Evolutionary conservation across 2,797 vertebrate genomes (phyloP).

Genomic region (Phrynocephalus guinanensis): DNA sequence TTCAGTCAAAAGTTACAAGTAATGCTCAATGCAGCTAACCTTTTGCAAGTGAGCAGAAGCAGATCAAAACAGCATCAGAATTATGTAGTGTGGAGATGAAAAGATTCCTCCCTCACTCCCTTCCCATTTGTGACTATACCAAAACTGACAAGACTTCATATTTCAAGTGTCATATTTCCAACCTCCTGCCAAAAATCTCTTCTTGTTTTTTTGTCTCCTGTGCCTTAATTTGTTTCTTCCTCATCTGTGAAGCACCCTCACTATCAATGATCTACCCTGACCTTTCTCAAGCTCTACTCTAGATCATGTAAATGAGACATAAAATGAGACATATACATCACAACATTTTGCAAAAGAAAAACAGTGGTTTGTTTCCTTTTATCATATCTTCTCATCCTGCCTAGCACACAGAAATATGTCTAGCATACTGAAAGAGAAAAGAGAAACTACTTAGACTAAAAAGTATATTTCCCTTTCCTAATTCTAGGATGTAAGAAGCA

Average conservation of each 20-base stretch:
- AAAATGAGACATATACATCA: background rate
- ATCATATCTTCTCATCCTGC: background rate
- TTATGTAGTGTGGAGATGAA: constrained; percentile 6
- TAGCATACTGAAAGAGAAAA: background rate
- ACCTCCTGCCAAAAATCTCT: background rate
- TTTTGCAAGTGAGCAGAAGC: constrained; percentile 20
- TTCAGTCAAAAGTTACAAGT: background rate
- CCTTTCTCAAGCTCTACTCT: background rate
- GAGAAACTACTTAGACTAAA: background rate
- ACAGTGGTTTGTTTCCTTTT: background rate
- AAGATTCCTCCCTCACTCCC: too few species aligned
- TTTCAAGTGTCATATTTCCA: background rate
- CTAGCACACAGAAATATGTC: background rate
- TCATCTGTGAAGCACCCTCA: constrained; percentile 2
- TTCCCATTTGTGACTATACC: background rate
- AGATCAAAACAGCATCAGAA: constrained; percentile 24
- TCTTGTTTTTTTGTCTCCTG: background rate
- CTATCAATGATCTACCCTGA: background rate
- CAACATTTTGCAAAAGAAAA: background rate
- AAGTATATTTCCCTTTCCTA: too few species aligned
- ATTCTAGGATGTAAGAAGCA: background rate
- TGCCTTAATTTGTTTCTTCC: constrained; percentile 3
- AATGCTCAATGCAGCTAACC: background rate
- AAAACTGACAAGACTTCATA: background rate
- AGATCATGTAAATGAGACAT: background rate